Percentiles rank a stretch among this genome's conserved stretches.
These are phyloP conservation scores for Blastobasis adustella DNA, from an alignment of 2,888 invertebrate species.

Conservation along the genomic window DNA sequence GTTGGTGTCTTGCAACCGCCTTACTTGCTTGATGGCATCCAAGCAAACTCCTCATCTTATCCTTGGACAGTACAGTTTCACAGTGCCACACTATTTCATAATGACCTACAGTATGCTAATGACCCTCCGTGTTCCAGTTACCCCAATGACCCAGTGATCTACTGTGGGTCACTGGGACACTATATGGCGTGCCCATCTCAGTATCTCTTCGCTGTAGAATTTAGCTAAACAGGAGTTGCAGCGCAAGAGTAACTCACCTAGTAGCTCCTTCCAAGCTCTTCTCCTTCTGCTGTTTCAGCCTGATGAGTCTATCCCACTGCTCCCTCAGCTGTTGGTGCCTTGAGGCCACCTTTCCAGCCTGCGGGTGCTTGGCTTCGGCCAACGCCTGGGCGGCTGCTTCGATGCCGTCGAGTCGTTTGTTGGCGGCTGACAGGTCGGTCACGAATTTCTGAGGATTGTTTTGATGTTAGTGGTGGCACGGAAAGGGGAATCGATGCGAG, in stretches of 20 bases:
- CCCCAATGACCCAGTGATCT: no score
- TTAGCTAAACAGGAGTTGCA: no score
- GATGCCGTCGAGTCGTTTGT: slow-evolving; percentile 82
- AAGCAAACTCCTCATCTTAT: no score
- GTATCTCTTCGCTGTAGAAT: no score
- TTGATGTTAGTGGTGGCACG: no score
- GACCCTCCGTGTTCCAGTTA: no score
- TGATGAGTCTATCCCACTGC: slow-evolving; percentile 90
- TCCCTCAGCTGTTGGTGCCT: slow-evolving; percentile 90
- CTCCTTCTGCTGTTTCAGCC: slow-evolving; percentile 91
- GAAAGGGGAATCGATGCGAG: no score
- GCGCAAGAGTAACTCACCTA: slow-evolving; percentile 59
- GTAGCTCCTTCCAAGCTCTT: slow-evolving; percentile 91
- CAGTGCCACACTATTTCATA: no score
- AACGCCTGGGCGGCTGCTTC: slow-evolving; percentile 91
- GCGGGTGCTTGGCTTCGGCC: slow-evolving; percentile 88
- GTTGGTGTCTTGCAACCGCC: slow-evolving; percentile 81
- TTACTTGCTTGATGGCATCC: slow-evolving; percentile 78
- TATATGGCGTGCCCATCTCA: no score
- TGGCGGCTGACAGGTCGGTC: slow-evolving; percentile 94
- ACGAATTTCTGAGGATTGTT: slow-evolving; percentile 83
- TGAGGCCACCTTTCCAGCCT: slow-evolving; percentile 73
- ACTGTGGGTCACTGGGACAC: no score
- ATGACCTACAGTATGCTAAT: no score
- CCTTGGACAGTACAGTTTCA: no score